A percentile compares a stretch with the other conserved stretches of the same genome.
Conservation (phyloP, 2,888 invertebrate genomes). For the Heliconius erato region DNA sequence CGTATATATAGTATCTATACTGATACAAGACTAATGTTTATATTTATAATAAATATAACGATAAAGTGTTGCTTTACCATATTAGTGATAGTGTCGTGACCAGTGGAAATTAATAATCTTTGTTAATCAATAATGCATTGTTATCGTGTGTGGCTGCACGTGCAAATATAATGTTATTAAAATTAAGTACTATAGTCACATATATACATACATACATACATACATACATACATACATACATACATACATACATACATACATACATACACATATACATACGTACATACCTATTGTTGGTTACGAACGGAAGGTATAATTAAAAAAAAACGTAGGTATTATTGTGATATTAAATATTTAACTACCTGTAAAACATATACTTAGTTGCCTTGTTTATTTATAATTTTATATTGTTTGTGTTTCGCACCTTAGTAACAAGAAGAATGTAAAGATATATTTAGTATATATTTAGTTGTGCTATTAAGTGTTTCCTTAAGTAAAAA, state of each 20-base stretch:
- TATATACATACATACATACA: too few species aligned
- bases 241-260: too few species aligned
- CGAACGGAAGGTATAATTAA: background rate
- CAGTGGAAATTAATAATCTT: constrained; percentile 16
- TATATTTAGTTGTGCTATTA: too few species aligned
- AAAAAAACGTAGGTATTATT: background rate
- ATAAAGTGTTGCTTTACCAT: background rate
- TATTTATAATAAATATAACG: background rate
- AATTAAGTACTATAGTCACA: constrained; percentile 2
- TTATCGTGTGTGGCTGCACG: constrained; percentile 9
- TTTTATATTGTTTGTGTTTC: too few species aligned
- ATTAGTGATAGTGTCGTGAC: background rate
- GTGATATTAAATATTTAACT: background rate
- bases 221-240: too few species aligned
- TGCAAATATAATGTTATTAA: constrained; percentile 21
- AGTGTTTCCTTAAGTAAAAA: too few species aligned
- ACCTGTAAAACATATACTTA: too few species aligned
- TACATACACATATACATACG: too few species aligned
- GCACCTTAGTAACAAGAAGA: too few species aligned
- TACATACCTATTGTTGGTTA: background rate
- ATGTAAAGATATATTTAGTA: too few species aligned
- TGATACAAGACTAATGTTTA: background rate
- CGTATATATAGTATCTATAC: background rate
- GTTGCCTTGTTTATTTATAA: too few species aligned
- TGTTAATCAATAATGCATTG: constrained; percentile 13